Evolutionary conservation across 2,888 invertebrate genomes (phyloP), one percentile per base, ranked within the genome.

Genomic region (Odontothrips loti): DNA sequence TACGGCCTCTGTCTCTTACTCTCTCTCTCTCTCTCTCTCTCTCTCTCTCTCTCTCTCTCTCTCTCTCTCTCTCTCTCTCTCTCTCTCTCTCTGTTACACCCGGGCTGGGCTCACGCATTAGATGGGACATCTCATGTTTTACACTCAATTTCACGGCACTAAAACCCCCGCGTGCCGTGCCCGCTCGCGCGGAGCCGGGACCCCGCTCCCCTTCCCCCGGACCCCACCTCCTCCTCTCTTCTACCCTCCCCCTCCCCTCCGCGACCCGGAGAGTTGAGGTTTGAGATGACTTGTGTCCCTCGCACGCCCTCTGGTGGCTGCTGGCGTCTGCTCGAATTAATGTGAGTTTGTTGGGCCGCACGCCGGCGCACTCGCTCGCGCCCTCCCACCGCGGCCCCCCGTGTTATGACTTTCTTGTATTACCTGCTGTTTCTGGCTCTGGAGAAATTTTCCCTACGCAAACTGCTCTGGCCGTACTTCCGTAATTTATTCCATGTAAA

Each of bases 401-500:
- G 27, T 75, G 68, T 75, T 75, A 27, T 75, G 68, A 27, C 68
- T 75, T 75, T 75, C 68, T 75, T 75, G 68, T 75, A 75, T 75
- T 75, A 75, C 68, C 68, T 75, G 68, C 68, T 75, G 68, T 75
- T 75, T 75, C 68, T 75, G 68, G 68, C 68, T 75, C 68, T 27
- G 68, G 68, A 75, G 68, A 75, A 75, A 75, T 75, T 75, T 27
- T 75, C 68, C 68, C 23, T 75, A 75, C 68, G 68, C 68, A 75
- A 75, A 23, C 68, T 75, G 68, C 27, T 20, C 68, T 27, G 23
- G 23, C n/a, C 68, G 68, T 27, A 75, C 68, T 75, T 75, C 68
- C 68, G 68, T 75, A 75, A 75, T 75, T 75, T 75, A 75, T 75
- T 75, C 68, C 68, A 75, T 75, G 68, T 75, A 75, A 75, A 75